Evolutionary conservation across 2,888 invertebrate species (phyloP).

Genomic region (Alsophila aescularia): DNA sequence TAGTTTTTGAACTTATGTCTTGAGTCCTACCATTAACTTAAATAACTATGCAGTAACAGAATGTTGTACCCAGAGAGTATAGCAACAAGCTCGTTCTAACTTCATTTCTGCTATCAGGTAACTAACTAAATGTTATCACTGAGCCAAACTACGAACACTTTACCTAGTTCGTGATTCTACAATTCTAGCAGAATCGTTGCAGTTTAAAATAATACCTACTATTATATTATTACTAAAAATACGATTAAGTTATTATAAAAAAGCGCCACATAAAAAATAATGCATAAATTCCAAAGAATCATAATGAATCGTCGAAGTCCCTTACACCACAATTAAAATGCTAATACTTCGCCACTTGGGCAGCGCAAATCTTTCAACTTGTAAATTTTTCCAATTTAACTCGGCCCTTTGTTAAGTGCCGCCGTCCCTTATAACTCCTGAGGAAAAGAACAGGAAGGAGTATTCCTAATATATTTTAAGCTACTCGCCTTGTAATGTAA

Average conservation of each 20-base stretch:
- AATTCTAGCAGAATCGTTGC: too few relatives aligned
- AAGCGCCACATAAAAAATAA: slow-evolving; percentile 37
- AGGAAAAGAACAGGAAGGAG: slow-evolving; percentile 34
- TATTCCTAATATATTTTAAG: slow-evolving; percentile 36
- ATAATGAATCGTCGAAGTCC: slow-evolving; percentile 51
- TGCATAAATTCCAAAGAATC: slow-evolving; percentile 49
- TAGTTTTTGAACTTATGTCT: too few relatives aligned
- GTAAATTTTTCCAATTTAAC: slow-evolving; percentile 69
- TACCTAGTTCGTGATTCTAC: too few relatives aligned
- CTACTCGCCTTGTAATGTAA: slow-evolving; percentile 32
- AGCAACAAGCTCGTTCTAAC: too few relatives aligned
- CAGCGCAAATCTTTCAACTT: slow-evolving; percentile 62
- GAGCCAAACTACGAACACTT: too few relatives aligned
- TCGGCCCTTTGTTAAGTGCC: slow-evolving; percentile 55
- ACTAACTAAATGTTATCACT: too few relatives aligned
- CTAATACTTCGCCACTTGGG: slow-evolving; percentile 62
- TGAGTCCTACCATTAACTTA: too few relatives aligned
- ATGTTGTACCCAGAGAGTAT: too few relatives aligned
- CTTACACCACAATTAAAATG: slow-evolving; percentile 63
- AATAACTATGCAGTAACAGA: too few relatives aligned
- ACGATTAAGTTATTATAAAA: not conserved
- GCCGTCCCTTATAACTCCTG: slow-evolving; percentile 47
- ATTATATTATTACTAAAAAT: not conserved
- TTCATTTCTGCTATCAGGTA: too few relatives aligned
- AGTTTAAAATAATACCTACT: too few relatives aligned